Conservation (phyloP, 2,113 vertebrate species). For the Danionella cerebrum region DNA sequence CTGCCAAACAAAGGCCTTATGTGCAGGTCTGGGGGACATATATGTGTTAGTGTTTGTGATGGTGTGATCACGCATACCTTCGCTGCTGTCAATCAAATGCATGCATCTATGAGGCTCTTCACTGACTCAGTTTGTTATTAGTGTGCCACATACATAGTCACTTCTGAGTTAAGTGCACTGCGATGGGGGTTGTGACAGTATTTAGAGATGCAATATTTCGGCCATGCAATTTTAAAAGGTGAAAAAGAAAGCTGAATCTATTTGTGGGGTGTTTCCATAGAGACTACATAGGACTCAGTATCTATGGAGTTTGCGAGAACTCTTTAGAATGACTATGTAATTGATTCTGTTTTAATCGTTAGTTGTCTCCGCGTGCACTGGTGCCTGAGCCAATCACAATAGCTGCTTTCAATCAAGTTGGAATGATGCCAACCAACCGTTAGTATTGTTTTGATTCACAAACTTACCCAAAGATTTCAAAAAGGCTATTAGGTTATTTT, state of each 20-base stretch:
- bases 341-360: too few relatives aligned
- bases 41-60: slow-evolving; percentile 32
- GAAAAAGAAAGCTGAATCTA: neutral
- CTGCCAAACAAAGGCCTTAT: slow-evolving; percentile 28
- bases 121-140: slow-evolving; percentile 53
- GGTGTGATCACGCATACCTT: slow-evolving; percentile 62
- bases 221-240: slow-evolving; percentile 32
- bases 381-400: too few relatives aligned
- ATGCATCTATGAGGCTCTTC: slow-evolving; percentile 28
- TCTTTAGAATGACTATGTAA: too few relatives aligned
- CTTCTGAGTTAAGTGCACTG: slow-evolving; percentile 28
- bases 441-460: too few relatives aligned
- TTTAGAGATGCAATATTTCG: slow-evolving; percentile 32
- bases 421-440: too few relatives aligned
- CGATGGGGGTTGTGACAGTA: slow-evolving; percentile 33
- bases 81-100: slow-evolving; percentile 29
- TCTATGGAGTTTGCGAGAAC: too few relatives aligned
- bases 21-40: slow-evolving; percentile 15
- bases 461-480: too few relatives aligned
- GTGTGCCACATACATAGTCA: slow-evolving; percentile 44
- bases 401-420: too few relatives aligned
- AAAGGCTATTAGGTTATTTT: too few relatives aligned
- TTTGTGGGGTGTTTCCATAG: neutral
- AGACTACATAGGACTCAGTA: neutral
- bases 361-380: too few relatives aligned